Conservation (phyloP, 2,113 vertebrate genomes). For the Mormoops blainvillei region DNA sequence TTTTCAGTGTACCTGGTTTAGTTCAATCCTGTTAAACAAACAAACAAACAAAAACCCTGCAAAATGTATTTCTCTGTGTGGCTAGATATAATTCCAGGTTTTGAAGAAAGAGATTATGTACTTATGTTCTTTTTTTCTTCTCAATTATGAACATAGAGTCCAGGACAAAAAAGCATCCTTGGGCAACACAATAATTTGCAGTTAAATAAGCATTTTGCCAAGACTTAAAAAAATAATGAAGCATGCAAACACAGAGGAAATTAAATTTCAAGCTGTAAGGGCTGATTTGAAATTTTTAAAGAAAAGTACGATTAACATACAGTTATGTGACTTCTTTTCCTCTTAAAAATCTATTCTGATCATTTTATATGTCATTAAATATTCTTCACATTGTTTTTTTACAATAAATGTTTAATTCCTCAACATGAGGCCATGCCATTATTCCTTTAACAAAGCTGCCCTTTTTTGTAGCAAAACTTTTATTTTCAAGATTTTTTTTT, state of each 20-base stretch:
- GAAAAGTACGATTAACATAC: neutral
- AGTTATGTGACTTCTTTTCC: neutral
- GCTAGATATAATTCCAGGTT: neutral
- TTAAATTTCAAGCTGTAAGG: neutral
- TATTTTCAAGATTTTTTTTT: neutral
- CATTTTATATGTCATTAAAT: neutral
- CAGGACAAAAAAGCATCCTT: neutral
- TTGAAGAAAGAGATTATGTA: neutral
- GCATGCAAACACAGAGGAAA: neutral
- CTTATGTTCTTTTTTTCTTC: neutral
- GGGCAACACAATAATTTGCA: neutral
- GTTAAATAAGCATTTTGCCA: constrained; percentile 11
- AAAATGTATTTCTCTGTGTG: neutral
- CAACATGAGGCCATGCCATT: neutral
- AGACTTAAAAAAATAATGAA: neutral
- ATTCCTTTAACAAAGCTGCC: constrained; percentile 10
- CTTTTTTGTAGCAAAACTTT: neutral
- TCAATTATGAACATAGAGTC: neutral
- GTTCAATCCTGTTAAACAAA: neutral
- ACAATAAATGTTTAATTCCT: neutral
- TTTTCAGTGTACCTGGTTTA: neutral
- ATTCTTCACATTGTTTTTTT: neutral
- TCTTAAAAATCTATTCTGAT: neutral
- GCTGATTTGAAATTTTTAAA: constrained; percentile 16
- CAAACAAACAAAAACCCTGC: neutral